These are phyloP conservation scores for Atlantisia rogersi DNA, from an alignment of 2,113 vertebrate genomes.

Conservation along the genomic window DNA sequence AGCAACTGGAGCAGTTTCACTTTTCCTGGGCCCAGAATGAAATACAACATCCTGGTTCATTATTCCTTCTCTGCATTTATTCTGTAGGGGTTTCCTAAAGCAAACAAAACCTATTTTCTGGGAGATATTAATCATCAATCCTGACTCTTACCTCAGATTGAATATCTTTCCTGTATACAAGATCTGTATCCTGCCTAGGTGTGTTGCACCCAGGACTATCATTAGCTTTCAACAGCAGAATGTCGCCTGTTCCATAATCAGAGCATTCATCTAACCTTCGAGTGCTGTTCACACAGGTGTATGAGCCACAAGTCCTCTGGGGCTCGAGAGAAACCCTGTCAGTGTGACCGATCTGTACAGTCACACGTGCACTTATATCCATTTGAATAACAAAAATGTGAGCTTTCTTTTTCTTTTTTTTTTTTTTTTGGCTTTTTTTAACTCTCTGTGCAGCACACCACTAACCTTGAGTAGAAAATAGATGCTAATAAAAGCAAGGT, in stretches of 20 bases:
- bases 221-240: conserved; percentile 36
- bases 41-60: neutral
- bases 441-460: neutral
- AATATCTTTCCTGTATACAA: neutral
- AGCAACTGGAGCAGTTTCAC: neutral
- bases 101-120: conserved; percentile 2
- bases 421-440: neutral
- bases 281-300: conserved; percentile 5
- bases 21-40: neutral
- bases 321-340: neutral
- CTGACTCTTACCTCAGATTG: neutral
- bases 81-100: neutral
- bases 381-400: conserved; percentile 13
- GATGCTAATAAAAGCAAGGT: conserved; percentile 75
- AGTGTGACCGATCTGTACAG: neutral
- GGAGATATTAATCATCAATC: neutral
- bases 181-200: neutral
- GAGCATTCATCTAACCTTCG: conserved; percentile 2
- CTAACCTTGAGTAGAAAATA: conserved; percentile 71
- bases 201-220: neutral
- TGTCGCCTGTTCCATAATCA: neutral
- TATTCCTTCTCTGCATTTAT: neutral
- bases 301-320: conserved; percentile 14
- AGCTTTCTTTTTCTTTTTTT: neutral
- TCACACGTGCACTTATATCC: neutral